Base-by-base conservation (phyloP, 2,888 invertebrate species). In the Cyclophora punctaria region DNA sequence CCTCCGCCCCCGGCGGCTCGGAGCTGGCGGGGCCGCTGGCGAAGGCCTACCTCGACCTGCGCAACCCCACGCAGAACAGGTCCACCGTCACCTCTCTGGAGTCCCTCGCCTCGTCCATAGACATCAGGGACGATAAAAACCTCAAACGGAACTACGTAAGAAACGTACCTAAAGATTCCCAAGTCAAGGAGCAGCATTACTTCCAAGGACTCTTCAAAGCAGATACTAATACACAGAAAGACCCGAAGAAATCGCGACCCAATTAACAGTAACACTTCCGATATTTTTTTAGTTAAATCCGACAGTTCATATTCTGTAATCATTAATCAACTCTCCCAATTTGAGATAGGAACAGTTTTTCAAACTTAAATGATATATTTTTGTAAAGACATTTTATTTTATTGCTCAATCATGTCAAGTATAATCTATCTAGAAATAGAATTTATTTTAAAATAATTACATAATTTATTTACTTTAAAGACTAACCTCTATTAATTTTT, bases 61-160 rank as follows among this genome's bases (percentile, higher is more conserved):
- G 80, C 34, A 63, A 69, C 47, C 68, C 58, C 42, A 59, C 78
- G 20, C 66, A 71, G 34, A 70, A 66, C 41, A 73, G 56, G 48
- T 87, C 87, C 48, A 91, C 92, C 1, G 90, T 89, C 47, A 91
- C 92, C 4, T 91, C 92, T 2, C 71, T 91, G 41, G 89, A 89
- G 56, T 91, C 92, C 4, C 76, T 88, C 54, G 83, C 81, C 33
- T 82, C 80, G n/a, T 74, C 83, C 35, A 71, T 75, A n/a, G 81
- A 82, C 44, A 57, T 74, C 7, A 56, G 54, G 41, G 77, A 79
- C 44, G 78, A 78, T 20, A 70, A 65, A 46, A 69, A 58, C 33
- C 62, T 78, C 3, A 82, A 83, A 57, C 75, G 81, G 3, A 78
- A 73, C 56, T 58, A 76, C 41, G 78, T 83, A 49, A 47, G 59